Conservation (phyloP, 2,113 vertebrate genomes). For the Stercorarius parasiticus region DNA sequence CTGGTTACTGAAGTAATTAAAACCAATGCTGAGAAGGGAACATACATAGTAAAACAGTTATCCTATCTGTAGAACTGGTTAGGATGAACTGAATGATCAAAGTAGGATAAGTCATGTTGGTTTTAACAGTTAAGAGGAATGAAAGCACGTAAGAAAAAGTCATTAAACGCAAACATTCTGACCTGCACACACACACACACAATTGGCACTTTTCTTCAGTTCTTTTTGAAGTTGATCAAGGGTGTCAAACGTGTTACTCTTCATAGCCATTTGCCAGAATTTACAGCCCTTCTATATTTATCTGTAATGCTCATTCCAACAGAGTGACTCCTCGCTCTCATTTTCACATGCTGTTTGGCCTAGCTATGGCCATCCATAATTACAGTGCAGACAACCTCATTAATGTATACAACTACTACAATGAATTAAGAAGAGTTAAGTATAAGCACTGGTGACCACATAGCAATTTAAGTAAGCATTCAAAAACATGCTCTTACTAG, state of each 20-base stretch:
- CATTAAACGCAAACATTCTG: neutral
- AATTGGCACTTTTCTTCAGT: neutral
- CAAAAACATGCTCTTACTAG: neutral
- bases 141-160: neutral
- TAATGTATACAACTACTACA: neutral
- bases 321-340: neutral
- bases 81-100: neutral
- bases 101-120: neutral
- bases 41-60: neutral
- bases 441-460: neutral
- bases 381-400: neutral
- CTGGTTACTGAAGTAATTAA: neutral
- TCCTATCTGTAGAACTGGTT: neutral
- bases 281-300: constrained; percentile 11
- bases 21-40: neutral
- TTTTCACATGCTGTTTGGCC: neutral
- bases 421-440: neutral
- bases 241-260: neutral
- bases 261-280: neutral
- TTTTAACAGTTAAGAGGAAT: neutral
- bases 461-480: neutral
- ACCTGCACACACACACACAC: rapidly evolving
- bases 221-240: neutral
- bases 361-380: neutral
- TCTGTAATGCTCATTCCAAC: neutral